Evolutionary conservation across 2,888 invertebrate genomes (phyloP), one percentile per base, ranked within the genome.

Genomic region (Sphaerophoria taeniata): DNA sequence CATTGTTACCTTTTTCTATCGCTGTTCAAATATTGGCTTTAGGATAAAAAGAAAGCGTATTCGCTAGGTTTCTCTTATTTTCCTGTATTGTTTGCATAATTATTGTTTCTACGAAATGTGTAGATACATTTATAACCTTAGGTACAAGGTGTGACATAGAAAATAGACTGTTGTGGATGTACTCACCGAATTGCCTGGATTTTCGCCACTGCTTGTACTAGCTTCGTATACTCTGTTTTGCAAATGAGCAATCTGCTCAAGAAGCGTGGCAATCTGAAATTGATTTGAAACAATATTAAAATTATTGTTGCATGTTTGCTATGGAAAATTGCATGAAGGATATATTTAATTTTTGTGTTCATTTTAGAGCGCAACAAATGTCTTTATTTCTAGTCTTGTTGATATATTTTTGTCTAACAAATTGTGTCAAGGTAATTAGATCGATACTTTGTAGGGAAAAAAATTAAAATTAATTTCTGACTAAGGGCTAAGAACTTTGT

Each of bases 241-340:
- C 43, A 92, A 87, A 60, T 90, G 90, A 58, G 89, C 87, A 88
- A 92, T 90, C 87, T 92, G 92, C 87, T 90, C 90, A 58, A 91
- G 90, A 71, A 92, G 89, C 69, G 90, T 87, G 65, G 89, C 88
- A 88, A 93, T 92, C 92, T 93, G 89, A 69, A 90, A 89, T 65
- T 56, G 73, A 72, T 88, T 83, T 33, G n/a, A 31, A 65, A 69
- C 56, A 53, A 45, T n/a, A 36, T 9, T 31, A 43, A 63, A 53
- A 47, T 33, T 33, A 24, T 4, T 63, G n/a, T 45, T 4, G 6
- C 12, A 43, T 3, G n/a, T 5, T 33, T 33, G 4, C 12, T 43
- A 55, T 63, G 34, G 36, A n/a, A 51, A 45, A 73, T 60, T 67
- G 45, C 49, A 49, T 63, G 55, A 53, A 53, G 14, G 58, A n/a